Evolutionary conservation across 2,797 vertebrate genomes (phyloP).

Genomic region (Sebastes steindachneri): DNA sequence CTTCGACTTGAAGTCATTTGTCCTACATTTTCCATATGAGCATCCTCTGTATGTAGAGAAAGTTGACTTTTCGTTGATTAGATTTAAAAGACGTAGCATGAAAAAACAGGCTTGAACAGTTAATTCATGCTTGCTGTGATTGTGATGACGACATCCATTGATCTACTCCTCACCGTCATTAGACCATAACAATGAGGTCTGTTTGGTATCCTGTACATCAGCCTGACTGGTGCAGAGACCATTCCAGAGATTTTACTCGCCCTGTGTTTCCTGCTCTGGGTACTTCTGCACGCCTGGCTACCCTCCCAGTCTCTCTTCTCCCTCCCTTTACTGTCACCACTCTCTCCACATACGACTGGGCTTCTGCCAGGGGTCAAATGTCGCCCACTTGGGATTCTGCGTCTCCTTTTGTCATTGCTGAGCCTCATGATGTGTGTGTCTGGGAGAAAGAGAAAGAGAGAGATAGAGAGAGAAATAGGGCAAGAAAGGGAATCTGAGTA

Average conservation of each 20-base stretch:
- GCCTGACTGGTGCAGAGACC: slow-evolving; percentile 47
- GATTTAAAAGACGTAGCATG: slow-evolving; percentile 6
- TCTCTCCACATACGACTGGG: slow-evolving; percentile 47
- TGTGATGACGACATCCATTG: slow-evolving; percentile 26
- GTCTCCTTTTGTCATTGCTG: slow-evolving; percentile 70
- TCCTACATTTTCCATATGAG: slow-evolving; percentile 16
- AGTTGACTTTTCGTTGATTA: background rate
- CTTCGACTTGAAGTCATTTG: slow-evolving; percentile 12
- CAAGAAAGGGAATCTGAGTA: slow-evolving; percentile 25
- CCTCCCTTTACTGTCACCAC: slow-evolving; percentile 15
- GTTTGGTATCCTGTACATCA: slow-evolving; percentile 6
- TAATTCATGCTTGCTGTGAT: background rate
- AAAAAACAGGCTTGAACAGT: background rate
- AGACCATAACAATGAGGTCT: slow-evolving; percentile 24
- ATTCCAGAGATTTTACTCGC: slow-evolving; percentile 30
- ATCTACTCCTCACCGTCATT: slow-evolving; percentile 31
- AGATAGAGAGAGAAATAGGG: slow-evolving; percentile 27
- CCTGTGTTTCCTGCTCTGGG: slow-evolving; percentile 55
- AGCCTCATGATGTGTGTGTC: slow-evolving; percentile 42
- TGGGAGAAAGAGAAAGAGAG: background rate
- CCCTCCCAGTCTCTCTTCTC: slow-evolving; percentile 18
- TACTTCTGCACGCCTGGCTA: slow-evolving; percentile 61
- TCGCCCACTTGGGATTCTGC: slow-evolving; percentile 66
- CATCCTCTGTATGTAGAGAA: background rate
- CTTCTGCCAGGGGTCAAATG: slow-evolving; percentile 69